phyloP scores from a whole-genome alignment of 1,140 invertebrate species.

The Brachionus asplanchnoidis region DNA sequence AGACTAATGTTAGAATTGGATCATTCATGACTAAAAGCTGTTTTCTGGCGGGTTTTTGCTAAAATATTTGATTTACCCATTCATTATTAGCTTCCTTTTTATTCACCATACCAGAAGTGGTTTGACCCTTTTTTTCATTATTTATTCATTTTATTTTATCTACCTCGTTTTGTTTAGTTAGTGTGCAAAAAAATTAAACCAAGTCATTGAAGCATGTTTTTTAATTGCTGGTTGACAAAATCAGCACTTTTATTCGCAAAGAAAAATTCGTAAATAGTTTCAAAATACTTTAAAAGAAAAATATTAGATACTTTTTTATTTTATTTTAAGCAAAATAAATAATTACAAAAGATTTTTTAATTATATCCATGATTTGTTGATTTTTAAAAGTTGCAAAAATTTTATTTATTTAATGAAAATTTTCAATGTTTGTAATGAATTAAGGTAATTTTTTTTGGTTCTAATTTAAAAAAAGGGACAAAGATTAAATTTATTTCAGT shows the following conservation, averaged over 20 bases:
- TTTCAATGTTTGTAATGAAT: not conserved
- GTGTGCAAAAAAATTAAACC: not conserved
- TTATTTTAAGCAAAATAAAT: not conserved
- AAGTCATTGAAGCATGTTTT: slow-evolving; percentile 6
- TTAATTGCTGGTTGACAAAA: not conserved
- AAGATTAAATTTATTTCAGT: not conserved
- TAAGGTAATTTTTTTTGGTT: not conserved
- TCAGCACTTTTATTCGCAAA: not conserved
- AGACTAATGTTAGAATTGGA: no score
- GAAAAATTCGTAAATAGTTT: not conserved
- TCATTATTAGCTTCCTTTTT: slow-evolving; percentile 7
- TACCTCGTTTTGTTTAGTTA: not conserved
- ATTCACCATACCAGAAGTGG: not conserved
- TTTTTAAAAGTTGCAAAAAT: not conserved
- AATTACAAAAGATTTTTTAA: slow-evolving; percentile 19
- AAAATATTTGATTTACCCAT: slow-evolving; percentile 11
- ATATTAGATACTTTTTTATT: not conserved
- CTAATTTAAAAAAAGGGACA: no score
- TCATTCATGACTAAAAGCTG: slow-evolving; percentile 2
- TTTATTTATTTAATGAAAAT: not conserved
- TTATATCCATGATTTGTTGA: slow-evolving; percentile 8
- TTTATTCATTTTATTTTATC: not conserved
- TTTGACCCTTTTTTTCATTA: not conserved
- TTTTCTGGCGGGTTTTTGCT: slow-evolving; percentile 8
- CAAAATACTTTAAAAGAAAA: not conserved